These are phyloP conservation scores for Caenorhabditis panamensis DNA, from an alignment of 2,888 invertebrate species.

Conservation along the genomic window DNA sequence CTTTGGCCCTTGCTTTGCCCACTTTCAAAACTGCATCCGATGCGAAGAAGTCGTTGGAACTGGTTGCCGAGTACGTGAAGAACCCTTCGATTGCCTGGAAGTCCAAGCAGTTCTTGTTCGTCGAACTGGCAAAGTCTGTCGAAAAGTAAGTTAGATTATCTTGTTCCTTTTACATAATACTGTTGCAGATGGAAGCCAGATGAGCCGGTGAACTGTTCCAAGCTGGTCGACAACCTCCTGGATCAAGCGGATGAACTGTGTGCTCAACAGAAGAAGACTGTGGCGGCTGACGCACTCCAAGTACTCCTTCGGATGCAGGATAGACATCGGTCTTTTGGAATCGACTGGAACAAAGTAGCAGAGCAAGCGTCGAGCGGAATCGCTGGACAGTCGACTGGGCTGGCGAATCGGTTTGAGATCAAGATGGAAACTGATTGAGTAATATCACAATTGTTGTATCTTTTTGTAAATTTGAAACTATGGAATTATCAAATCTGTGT, in stretches of 20 bases:
- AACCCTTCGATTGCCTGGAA: slow-evolving; percentile 62
- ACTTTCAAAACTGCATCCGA: slow-evolving; percentile 42
- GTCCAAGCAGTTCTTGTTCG: slow-evolving; percentile 61
- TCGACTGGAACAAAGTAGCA: slow-evolving; percentile 59
- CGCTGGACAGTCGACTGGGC: slow-evolving; percentile 56
- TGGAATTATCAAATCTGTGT: no score
- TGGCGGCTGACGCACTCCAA: slow-evolving; percentile 62
- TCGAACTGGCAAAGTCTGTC: slow-evolving; percentile 41
- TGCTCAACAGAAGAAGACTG: slow-evolving; percentile 57
- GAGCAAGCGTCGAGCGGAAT: slow-evolving; percentile 38
- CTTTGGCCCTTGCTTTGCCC: slow-evolving; percentile 49
- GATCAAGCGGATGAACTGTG: slow-evolving; percentile 58
- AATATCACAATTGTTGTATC: background rate
- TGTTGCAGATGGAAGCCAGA: slow-evolving; percentile 51
- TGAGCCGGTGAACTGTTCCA: slow-evolving; percentile 23
- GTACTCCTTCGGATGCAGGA: slow-evolving; percentile 59
- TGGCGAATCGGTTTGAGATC: slow-evolving; percentile 52
- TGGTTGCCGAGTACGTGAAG: slow-evolving; percentile 26
- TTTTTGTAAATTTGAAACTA: background rate
- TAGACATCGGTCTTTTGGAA: slow-evolving; percentile 31
- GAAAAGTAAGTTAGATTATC: slow-evolving; percentile 36
- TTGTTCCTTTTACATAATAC: background rate
- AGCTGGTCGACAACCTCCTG: slow-evolving; percentile 45
- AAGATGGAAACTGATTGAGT: slow-evolving; percentile 50
- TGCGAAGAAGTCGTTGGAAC: slow-evolving; percentile 29